Base-by-base conservation (phyloP, 2,888 invertebrate species). In the Geophilus truncorum region DNA sequence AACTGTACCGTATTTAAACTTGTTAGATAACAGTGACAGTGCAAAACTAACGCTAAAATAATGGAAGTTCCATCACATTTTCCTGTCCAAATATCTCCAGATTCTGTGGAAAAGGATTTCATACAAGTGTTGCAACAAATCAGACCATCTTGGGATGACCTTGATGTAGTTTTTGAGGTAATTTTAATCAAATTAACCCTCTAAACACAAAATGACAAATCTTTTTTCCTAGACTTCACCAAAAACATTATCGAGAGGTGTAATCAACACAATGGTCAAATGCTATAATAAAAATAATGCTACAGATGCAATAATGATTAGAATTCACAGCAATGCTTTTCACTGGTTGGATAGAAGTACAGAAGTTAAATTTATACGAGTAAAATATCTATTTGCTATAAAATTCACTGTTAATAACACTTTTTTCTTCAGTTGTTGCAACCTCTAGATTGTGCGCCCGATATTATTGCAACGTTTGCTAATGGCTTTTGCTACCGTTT, bases 191-290 rank as follows among this genome's bases (percentile, higher is more conserved):
- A 57, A n/a, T 7, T 18, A 1, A 57, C n/a, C 7, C 7, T 57
- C 7, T 10, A 57, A 57, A 57, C 7, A 57, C 6, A 21, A n/a
- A n/a, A n/a, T n/a, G n/a, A n/a, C n/a, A n/a, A n/a, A n/a, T n/a
- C n/a, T n/a, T n/a, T n/a, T n/a, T n/a, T 76, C 28, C 28, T 18
- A 76, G 76, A 76, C 25, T 0, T 1, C 25, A n/a, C 76, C 76
- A 1, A 76, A 25, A 34, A 1, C 12, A 30, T 15, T 28, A 15
- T 76, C 76, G 5, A 30, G 2, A 7, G 76, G 76, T 25, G 7
- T 76, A 28, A 15, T 76, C 30, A 76, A 76, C 15, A 76, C 76
- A 6, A 76, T 76, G 76, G 18, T 76, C n/a, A 76, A 76, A 76
- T 76, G 76, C 12, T 25, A 76, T 30, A 76, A 23, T 18, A 4